These are phyloP conservation scores for Harmothoe impar DNA, from an alignment of 2,888 invertebrate species.

Conservation along the genomic window DNA sequence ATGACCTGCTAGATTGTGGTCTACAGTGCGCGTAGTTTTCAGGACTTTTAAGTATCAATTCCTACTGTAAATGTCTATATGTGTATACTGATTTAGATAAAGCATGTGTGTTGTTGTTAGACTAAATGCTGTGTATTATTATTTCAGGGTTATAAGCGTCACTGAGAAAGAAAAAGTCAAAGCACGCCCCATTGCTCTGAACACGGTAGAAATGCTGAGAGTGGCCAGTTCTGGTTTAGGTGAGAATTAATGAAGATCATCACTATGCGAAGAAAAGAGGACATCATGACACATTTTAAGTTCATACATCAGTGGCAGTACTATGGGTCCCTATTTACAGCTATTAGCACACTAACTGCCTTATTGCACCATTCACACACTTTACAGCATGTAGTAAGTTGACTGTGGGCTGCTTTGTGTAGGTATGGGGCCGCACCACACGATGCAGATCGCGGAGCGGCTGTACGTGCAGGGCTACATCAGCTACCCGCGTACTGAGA, in stretches of 20 bases:
- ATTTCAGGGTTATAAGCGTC: constrained; percentile 78
- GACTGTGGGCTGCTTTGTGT: too few relatives aligned
- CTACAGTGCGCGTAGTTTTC: neutral
- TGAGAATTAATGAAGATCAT: constrained; percentile 77
- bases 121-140: neutral
- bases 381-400: too few relatives aligned
- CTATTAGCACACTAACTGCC: too few relatives aligned
- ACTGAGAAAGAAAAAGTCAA: constrained; percentile 93
- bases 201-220: constrained; percentile 97
- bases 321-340: too few relatives aligned
- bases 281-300: too few relatives aligned
- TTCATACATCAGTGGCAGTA: too few relatives aligned
- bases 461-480: constrained; percentile 97
- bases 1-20: neutral
- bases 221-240: constrained; percentile 95
- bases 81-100: too few relatives aligned
- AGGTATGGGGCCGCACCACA: constrained; percentile 83
- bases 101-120: too few relatives aligned
- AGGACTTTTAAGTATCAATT: neutral
- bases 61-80: too few relatives aligned
- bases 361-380: too few relatives aligned
- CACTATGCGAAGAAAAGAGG: too few relatives aligned
- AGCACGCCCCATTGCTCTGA: constrained; percentile 93
- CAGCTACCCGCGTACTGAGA: constrained; percentile 99
- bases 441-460: constrained; percentile 89